Conservation (phyloP, 2,113 vertebrate genomes). For the Promerops cafer region DNA sequence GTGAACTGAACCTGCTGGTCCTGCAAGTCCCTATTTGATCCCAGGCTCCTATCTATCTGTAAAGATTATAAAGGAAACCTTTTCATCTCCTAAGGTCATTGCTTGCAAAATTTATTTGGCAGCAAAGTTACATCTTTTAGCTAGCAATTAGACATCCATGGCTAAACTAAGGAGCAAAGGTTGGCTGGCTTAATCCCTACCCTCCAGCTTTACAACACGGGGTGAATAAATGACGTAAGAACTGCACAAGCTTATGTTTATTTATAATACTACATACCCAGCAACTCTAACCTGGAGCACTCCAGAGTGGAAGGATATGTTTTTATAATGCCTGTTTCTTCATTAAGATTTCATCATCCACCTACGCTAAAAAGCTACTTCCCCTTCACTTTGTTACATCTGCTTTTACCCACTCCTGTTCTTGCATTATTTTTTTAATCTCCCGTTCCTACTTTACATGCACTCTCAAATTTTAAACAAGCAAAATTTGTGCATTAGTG, state of each 20-base stretch:
- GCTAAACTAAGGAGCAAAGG: constrained; percentile 18
- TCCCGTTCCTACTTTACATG: constrained; percentile 84
- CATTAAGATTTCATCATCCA: constrained; percentile 94
- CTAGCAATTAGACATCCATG: background rate
- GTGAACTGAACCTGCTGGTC: background rate
- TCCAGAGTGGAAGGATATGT: constrained; percentile 61
- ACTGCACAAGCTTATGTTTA: constrained; percentile 67
- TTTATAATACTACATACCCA: constrained; percentile 74
- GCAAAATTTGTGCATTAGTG: constrained; percentile 92
- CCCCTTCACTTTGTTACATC: constrained; percentile 69
- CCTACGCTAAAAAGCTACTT: constrained; percentile 85
- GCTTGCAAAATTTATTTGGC: constrained; percentile 24
- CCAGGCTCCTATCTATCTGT: background rate
- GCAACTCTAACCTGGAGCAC: constrained; percentile 63
- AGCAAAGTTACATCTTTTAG: constrained; percentile 1
- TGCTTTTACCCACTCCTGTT: constrained; percentile 79
- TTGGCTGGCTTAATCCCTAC: background rate
- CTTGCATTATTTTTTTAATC: constrained; percentile 91
- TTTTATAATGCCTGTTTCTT: constrained; percentile 94
- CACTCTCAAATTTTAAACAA: constrained; percentile 85
- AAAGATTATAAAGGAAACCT: background rate
- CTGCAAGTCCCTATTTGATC: background rate
- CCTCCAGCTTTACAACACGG: constrained; percentile 18
- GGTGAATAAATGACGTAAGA: constrained; percentile 63
- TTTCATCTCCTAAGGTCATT: background rate